Conservation (phyloP, 1,140 invertebrate species). For the Heliconius eleuchia region DNA sequence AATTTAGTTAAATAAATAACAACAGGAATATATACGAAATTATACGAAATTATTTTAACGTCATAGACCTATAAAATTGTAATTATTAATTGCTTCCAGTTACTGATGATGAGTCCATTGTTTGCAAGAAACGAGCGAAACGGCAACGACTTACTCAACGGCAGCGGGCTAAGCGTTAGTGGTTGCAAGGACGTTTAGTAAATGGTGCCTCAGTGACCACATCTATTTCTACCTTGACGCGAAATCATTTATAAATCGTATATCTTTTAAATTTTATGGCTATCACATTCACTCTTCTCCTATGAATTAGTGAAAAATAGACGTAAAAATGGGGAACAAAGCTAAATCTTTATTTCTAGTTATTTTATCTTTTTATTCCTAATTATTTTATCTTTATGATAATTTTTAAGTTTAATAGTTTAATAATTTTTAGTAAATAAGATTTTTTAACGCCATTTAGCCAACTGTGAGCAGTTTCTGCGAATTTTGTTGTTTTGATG, state of each 20-base stretch:
- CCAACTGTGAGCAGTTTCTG: too few species aligned
- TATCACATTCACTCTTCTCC: too few species aligned
- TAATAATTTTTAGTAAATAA: too few species aligned
- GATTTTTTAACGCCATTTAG: too few species aligned
- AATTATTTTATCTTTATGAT: too few species aligned
- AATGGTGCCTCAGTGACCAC: conserved; percentile 46
- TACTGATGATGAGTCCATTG: conserved; percentile 70
- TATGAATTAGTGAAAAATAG: too few species aligned
- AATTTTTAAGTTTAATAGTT: too few species aligned
- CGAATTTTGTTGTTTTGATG: too few species aligned
- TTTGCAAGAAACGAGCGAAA: conserved; percentile 70
- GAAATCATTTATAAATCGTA: neutral
- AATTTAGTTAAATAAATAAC: neutral
- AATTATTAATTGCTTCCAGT: conserved; percentile 67
- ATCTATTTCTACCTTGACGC: conserved; percentile 24
- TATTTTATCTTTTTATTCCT: too few species aligned
- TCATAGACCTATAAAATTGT: conserved; percentile 42
- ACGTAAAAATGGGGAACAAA: too few species aligned
- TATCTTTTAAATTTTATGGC: neutral
- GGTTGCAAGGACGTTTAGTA: conserved; percentile 57
- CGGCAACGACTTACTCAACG: conserved; percentile 56
- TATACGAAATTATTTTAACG: conserved; percentile 11
- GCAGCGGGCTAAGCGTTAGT: conserved; percentile 51
- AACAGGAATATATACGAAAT: neutral
- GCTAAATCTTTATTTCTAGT: too few species aligned